Base-by-base conservation (phyloP, 2,113 vertebrate species). In the Microcebus tavaratra region DNA sequence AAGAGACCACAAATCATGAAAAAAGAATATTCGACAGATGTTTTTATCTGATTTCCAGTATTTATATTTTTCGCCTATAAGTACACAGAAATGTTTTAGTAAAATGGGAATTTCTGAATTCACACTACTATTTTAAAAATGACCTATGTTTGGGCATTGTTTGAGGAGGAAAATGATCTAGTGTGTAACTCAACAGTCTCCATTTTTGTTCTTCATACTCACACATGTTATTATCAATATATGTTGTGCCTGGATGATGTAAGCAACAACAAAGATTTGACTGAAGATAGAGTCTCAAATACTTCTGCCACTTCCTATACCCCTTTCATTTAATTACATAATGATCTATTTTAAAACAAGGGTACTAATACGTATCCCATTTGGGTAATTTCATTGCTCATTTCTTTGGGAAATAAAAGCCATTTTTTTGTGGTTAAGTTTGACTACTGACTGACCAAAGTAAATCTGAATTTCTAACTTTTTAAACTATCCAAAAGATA, bases 91-190 rank as follows among this genome's bases (percentile, higher is more conserved):
- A 63, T 79, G 21, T 55, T 91, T 90, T 72, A 81, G 76, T 84
- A 61, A 84, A 76, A 57, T 2, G 27, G 25, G 23, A 8, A 88
- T 92, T 90, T 95, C 42, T 85, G 8, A 95, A 93, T 86, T 90
- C 2, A 57, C 7, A 3, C 1, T 68, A 29, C 79, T 42, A 68
- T 36, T 91, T 94, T 65, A 87, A 80, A 57, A 90, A 17, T 55
- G 81, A 97, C 15, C 61, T 94, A 5, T 70, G 53, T 79, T 95
- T 45, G 50, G 17, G 65, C 78, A 76, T 36, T 59, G 21, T 39
- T 48, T 36, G 57, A 84, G 31, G 27, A n/a, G 29, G 42, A 65
- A 94, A 81, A 57, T 63, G 10, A 34, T 27, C 55, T 76, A 73
- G 17, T 4, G 6, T 48, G 3, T 70, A 39, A 55, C 8, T 91